Evolutionary conservation across 2,113 vertebrate genomes (phyloP), one percentile per base, ranked within the genome.

Genomic region (Amphilophus citrinellus): DNA sequence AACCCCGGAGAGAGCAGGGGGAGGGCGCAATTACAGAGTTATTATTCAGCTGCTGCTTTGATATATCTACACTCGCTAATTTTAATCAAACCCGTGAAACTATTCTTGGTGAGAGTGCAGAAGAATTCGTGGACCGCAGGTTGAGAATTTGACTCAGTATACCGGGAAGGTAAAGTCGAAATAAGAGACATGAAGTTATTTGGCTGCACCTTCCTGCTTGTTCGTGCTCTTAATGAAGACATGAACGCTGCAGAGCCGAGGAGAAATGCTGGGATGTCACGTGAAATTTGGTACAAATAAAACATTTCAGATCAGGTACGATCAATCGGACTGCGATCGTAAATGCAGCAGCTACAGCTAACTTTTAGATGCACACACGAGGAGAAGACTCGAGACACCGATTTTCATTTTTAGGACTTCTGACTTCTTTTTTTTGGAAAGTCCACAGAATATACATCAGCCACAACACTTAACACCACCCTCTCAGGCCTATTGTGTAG

Each of bases 21-120:
- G 56, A n/a, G 65, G 75, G 82, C 20, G 79, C 80, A 83, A 83
- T 86, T 86, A 88, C 76, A 0, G 8, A 62, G 14, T 79, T 44
- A 86, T 88, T 87, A 89, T 86, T 90, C 90, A 80, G 76, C 61
- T 11, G 8, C 20, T 2, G 76, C 88, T 89, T 82, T 90, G 88
- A 89, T 86, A 76, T 62, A 87, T 84, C 85, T 81, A 39, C 86
- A 85, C 79, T 61, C 7, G 22, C 85, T 89, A 88, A 91, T 91
- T 90, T 73, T 85, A 79, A 86, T 90, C 81, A 83, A 80, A 89
- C 5, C 77, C 65, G 58, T 22, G 60, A 79, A 81, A 82, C 42
- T 63, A 61, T 80, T 90, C 84, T 30, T 60, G 75, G 86, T 24
- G 81, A 61, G 57, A n/a, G 58, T 22, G 59, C 6, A 15, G 53